These are phyloP conservation scores for Tupaia tana DNA, from an alignment of 2,113 vertebrate species.

Conservation along the genomic window DNA sequence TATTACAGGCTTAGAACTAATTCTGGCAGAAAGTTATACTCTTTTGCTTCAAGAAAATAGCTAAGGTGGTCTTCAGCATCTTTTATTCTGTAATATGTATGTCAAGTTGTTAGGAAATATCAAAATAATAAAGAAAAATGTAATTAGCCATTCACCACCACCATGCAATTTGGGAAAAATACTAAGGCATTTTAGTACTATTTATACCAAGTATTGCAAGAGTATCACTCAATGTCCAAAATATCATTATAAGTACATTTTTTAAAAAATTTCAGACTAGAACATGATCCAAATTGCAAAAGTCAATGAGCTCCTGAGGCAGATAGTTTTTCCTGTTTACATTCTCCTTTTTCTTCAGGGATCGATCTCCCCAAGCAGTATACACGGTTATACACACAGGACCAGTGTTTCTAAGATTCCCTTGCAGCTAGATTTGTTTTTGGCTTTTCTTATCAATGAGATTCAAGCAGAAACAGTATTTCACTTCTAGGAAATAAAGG, in stretches of 20 bases:
- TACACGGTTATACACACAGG: not conserved
- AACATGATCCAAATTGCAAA: not conserved
- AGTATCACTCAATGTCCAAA: constrained; percentile 6
- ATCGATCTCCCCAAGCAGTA: not conserved
- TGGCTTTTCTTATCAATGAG: not conserved
- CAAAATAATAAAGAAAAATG: not conserved
- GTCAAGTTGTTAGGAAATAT: not conserved
- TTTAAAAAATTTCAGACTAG: not conserved
- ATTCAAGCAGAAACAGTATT: not conserved
- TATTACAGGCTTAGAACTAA: not conserved
- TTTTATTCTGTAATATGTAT: not conserved
- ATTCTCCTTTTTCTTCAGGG: not conserved
- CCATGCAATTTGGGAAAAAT: not conserved
- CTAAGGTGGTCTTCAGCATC: not conserved
- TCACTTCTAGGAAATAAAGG: not conserved
- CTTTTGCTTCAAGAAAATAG: not conserved
- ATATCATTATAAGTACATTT: not conserved
- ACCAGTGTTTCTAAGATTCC: not conserved
- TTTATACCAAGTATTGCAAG: not conserved
- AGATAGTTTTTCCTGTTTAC: not conserved
- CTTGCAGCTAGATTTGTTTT: not conserved
- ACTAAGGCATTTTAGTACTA: not conserved
- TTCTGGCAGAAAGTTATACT: not conserved
- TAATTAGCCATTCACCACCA: not conserved
- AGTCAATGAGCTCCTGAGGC: not conserved